Evolutionary conservation across 1,140 invertebrate species (phyloP).

Genomic region (Nebria ingens): DNA sequence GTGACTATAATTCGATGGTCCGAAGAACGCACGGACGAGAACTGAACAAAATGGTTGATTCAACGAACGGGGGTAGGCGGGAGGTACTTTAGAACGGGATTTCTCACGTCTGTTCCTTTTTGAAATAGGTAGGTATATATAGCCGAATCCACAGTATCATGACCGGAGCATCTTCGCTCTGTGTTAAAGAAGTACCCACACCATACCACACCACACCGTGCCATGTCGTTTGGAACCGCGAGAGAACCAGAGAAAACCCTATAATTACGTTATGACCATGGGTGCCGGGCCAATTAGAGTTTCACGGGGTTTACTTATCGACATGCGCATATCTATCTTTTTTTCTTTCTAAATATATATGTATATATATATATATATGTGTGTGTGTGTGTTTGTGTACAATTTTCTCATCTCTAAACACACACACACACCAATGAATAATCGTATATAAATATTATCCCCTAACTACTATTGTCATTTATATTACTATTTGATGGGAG

Average conservation of each 20-base stretch:
- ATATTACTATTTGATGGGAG: too few relatives aligned
- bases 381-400: too few relatives aligned
- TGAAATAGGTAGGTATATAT: conserved; percentile 4
- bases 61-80: not conserved
- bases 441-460: too few relatives aligned
- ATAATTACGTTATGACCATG: conserved; percentile 6
- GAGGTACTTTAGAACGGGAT: not conserved
- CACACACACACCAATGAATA: too few relatives aligned
- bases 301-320: not conserved
- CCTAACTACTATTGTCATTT: too few relatives aligned
- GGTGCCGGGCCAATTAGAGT: not conserved
- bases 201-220: too few relatives aligned
- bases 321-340: too few relatives aligned
- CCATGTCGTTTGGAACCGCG: conserved; percentile 3
- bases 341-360: too few relatives aligned
- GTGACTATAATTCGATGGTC: conserved; percentile 8
- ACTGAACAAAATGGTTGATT: too few relatives aligned
- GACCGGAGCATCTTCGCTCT: not conserved
- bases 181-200: not conserved
- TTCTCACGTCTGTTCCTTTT: conserved; percentile 1
- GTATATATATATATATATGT: too few relatives aligned
- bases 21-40: not conserved
- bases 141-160: not conserved
- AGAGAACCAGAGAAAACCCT: conserved; percentile 1
- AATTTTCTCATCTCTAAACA: too few relatives aligned